Conservation (phyloP, 2,888 invertebrate species). For the Hemicrepidius hirtus region DNA sequence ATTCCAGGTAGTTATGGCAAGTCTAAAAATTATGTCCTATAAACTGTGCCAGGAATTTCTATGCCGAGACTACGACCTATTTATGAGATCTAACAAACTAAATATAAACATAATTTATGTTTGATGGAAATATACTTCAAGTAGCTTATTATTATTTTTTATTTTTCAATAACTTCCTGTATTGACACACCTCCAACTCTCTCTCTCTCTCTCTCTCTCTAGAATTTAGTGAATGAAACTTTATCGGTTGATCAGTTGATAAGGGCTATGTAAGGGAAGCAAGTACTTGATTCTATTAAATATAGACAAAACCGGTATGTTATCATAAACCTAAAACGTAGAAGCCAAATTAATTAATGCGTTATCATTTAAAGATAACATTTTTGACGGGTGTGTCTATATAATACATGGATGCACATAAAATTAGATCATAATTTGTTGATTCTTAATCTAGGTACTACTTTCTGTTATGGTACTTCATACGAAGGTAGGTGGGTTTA, state of each 20-base stretch:
- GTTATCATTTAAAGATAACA: background rate
- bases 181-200: constrained; percentile 18
- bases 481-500: constrained; percentile 22
- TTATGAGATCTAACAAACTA: too few species aligned
- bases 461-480: constrained; percentile 1
- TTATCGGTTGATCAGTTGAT: constrained; percentile 9
- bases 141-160: background rate
- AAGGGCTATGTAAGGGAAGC: constrained; percentile 10
- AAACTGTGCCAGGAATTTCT: too few species aligned
- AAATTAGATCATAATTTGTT: constrained; percentile 3
- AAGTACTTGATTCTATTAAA: constrained; percentile 5
- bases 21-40: too few species aligned
- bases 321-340: constrained; percentile 5
- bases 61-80: too few species aligned
- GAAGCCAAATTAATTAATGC: constrained; percentile 1
- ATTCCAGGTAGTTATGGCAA: too few species aligned
- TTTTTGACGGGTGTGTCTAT: background rate
- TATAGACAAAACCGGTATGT: constrained; percentile 12
- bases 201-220: too few species aligned
- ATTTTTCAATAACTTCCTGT: constrained; percentile 1
- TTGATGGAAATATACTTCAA: too few species aligned
- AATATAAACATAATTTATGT: too few species aligned
- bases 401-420: background rate
- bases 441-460: background rate
- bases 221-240: constrained; percentile 16